Evolutionary conservation across 30 jellyfish, hydroid and myxozoan species (phyloP).

Genomic region (Rhopilema esculentum): DNA sequence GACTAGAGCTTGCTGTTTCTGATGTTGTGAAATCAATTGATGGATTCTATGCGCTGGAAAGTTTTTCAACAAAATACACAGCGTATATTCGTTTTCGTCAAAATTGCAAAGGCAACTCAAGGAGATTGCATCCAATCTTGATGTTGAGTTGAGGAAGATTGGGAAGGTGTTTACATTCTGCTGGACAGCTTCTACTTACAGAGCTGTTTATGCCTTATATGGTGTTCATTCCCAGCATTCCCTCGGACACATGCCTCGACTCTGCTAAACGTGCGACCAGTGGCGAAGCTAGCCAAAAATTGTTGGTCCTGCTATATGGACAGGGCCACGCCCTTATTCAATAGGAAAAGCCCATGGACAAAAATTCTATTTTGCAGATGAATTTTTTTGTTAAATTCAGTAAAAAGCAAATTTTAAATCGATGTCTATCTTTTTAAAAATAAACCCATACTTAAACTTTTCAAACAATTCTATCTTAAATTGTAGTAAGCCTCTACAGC

Average conservation of each 20-base stretch:
- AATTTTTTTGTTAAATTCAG: no score
- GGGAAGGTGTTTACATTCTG: conserved; percentile 62
- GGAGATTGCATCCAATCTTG: conserved; percentile 43
- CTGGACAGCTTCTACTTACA: conserved; percentile 67
- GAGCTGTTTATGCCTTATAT: conserved; percentile 63
- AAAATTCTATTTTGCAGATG: no score
- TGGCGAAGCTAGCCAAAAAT: no score
- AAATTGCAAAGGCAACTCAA: conserved; percentile 52
- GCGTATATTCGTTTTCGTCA: conserved; percentile 36
- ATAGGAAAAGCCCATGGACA: no score
- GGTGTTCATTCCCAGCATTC: conserved; percentile 38
- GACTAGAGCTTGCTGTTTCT: conserved; percentile 70
- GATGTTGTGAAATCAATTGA: conserved; percentile 54
- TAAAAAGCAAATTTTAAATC: no score
- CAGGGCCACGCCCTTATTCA: no score
- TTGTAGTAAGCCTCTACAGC: no score
- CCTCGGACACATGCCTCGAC: not conserved
- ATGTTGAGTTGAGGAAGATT: conserved; percentile 55
- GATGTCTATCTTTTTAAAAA: no score
- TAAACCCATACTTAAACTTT: no score
- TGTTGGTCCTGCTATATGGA: no score
- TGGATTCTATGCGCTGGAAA: conserved; percentile 34
- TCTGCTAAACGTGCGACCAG: not conserved
- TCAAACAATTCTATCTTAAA: no score
- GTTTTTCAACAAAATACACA: conserved; percentile 37